Evolutionary conservation across 2,888 invertebrate species (phyloP).

Genomic region (Andrena bicolor): DNA sequence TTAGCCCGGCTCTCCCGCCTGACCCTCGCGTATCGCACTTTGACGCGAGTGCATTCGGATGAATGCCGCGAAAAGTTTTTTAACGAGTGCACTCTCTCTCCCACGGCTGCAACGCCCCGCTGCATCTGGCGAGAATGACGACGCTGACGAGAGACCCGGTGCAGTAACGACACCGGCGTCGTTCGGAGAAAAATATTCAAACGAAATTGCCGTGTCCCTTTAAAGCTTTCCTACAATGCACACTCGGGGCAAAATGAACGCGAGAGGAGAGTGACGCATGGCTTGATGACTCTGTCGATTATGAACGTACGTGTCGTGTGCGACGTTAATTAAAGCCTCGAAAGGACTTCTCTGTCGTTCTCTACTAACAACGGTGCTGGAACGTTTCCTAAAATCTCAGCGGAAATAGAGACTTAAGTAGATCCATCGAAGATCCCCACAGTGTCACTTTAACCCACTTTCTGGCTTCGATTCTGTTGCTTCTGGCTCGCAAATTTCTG

Average conservation of each 20-base stretch:
- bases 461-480: too few relatives aligned
- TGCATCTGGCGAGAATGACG: constrained; percentile 44
- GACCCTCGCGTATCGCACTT: constrained; percentile 54
- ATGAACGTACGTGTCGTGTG: background rate
- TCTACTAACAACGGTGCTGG: too few relatives aligned
- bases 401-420: too few relatives aligned
- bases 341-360: too few relatives aligned
- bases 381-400: too few relatives aligned
- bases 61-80: constrained; percentile 59
- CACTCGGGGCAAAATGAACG: constrained; percentile 4
- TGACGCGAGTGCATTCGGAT: constrained; percentile 56
- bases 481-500: too few relatives aligned
- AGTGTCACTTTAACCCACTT: too few relatives aligned
- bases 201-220: constrained; percentile 34
- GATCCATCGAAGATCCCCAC: too few relatives aligned
- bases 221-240: background rate
- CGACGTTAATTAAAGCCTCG: background rate
- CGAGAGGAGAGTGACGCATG: background rate
- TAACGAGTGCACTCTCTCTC: constrained; percentile 58
- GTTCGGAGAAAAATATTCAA: constrained; percentile 40
- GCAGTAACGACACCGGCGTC: constrained; percentile 21
- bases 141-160: constrained; percentile 19
- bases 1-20: constrained; percentile 39
- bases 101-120: constrained; percentile 30
- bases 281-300: background rate